Evolutionary conservation across 1,140 invertebrate species (phyloP), one percentile per base, ranked within the genome.

Genomic region (Nasonia longicornis): DNA sequence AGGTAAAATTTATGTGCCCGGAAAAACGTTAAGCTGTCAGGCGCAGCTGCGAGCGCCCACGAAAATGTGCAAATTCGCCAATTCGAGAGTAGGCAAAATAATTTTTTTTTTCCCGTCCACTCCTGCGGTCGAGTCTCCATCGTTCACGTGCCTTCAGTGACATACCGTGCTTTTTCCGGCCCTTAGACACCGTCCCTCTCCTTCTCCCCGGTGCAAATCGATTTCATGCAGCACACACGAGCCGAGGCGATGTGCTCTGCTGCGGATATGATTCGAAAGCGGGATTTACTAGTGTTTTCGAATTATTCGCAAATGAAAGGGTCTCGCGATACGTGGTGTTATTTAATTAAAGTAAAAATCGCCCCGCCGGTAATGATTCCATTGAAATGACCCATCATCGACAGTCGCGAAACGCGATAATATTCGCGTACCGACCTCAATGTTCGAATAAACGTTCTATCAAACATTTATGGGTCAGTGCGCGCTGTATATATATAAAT

Each of bases 1-100:
- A 20, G 2, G 16, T 7, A 7, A 58, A 58, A 58, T 58, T 58
- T 58, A 58, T 58, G 4, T 58, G 16, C 45, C 52, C 7, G 16
- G 52, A 58, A 58, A 20, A 58, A 58, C 52, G 52, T 58, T 58
- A n/a, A 58, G 52, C 52, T 58, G 52, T 58, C 52, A 58, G 16
- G 16, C 20, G 20, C 52, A 58, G 52, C 20, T 20, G 20, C 52
- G 20, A n/a, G 16, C 20, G 16, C 6, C 26, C 26, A n/a, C 52
- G 52, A 58, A 58, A 58, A 58, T 58, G 52, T 58, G 52, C 52
- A 58, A 58, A 58, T 58, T 58, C 16, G 52, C 52, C 52, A 58
- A 58, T 58, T 20, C 52, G 52, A 16, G 52, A 58, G 52, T n/a
- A 58, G 16, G 52, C 52, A 58, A 58, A 58, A 58, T 58, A 58